Evolutionary conservation across 2,113 vertebrate species (phyloP), one percentile per base, ranked within the genome.

Genomic region (Oriolus oriolus): DNA sequence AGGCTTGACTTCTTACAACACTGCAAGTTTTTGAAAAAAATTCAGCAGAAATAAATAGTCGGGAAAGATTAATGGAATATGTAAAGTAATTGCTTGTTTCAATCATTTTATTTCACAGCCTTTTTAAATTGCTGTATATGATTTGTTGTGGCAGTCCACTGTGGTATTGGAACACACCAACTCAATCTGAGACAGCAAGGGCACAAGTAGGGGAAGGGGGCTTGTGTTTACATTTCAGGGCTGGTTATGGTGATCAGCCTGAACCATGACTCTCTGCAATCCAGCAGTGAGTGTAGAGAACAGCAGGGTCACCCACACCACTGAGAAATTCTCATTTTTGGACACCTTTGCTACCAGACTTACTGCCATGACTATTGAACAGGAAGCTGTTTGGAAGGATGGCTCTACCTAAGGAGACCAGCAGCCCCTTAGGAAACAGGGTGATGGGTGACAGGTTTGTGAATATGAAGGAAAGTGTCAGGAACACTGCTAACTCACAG

Each of bases 1-100:
- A 83, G 49, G 41, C 74, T 90, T 93, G 60, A 80, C 91, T 95
- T 81, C 89, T 77, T 90, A 71, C 47, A 92, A 79, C 59, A 35
- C 54, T 53, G 33, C 1, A 14, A 89, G 44, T 57, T 88, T 93
- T 83, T 61, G 41, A 77, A 90, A 90, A 90, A 91, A 49, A 11
- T 11, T 78, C 17, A 76, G 65, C 49, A 84, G 44, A 94, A 84
- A 61, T 70, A 91, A 87, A 75, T 75, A 93, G 16, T 20, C 0
- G 2, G 66, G 68, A n/a, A 80, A 60, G 79, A 59, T 79, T 86
- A 80, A 91, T 74, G 80, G 53, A 71, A 53, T 60, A 24, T 71
- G 44, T 77, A 82, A 73, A 90, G 47, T 89, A 92, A 84, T 49
- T 33, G 13, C 22, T 80, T 60, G 18, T 77, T 90, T 87, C 60